A percentile compares a stretch with the other conserved stretches of the same genome.
phyloP scores from a whole-genome alignment of 2,888 invertebrate species.

The Merodon equestris region DNA sequence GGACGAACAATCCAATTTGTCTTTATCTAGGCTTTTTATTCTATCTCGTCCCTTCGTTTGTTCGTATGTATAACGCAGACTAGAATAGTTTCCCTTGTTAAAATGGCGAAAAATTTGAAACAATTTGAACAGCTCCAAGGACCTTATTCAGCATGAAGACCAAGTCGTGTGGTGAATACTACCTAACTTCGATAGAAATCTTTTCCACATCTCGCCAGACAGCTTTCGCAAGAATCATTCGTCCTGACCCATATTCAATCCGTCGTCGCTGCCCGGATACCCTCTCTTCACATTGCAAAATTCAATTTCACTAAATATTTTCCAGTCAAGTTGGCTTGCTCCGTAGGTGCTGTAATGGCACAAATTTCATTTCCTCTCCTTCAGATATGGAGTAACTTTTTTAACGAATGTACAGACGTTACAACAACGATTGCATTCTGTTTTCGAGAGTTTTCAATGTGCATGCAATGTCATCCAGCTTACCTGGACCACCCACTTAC shows the following conservation, averaged over 20 bases:
- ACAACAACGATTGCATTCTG: constrained; percentile 9
- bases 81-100: constrained; percentile 21
- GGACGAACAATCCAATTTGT: constrained; percentile 9
- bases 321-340: constrained; percentile 53
- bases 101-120: constrained; percentile 37
- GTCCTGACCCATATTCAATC: constrained; percentile 47
- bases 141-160: constrained; percentile 21
- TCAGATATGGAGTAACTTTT: no score
- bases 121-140: constrained; percentile 27
- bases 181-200: constrained; percentile 52
- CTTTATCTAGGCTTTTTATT: neutral
- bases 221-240: constrained; percentile 49
- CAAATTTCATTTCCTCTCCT: constrained; percentile 54
- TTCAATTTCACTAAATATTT: constrained; percentile 59
- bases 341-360: constrained; percentile 55
- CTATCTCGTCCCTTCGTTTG: neutral
- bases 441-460: constrained; percentile 11
- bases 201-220: constrained; percentile 18
- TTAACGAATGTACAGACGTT: no score
- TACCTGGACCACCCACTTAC: constrained; percentile 24
- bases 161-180: constrained; percentile 43
- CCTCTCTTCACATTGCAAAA: constrained; percentile 28
- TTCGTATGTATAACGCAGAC: constrained; percentile 14
- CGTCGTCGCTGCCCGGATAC: constrained; percentile 21
- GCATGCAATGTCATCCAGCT: constrained; percentile 51